Percentiles rank a stretch among this genome's conserved stretches.
Evolutionary conservation across 1,140 invertebrate species (phyloP).

Genomic region (Helicoverpa armigera): DNA sequence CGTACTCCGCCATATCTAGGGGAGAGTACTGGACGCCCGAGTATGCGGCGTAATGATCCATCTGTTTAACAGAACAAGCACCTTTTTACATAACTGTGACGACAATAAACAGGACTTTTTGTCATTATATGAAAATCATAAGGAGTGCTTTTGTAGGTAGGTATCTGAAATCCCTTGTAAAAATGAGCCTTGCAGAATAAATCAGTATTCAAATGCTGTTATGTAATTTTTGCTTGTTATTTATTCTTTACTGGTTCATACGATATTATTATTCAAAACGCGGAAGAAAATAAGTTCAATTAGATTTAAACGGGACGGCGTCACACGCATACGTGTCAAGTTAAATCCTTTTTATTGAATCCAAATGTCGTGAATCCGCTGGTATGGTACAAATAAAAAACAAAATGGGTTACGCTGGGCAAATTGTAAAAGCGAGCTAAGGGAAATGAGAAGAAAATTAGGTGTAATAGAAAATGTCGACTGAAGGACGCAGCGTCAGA

Average conservation of each 20-base stretch:
- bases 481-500: neutral
- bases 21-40: conserved; percentile 89
- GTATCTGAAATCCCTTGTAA: no score
- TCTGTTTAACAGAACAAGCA: conserved; percentile 55
- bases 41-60: conserved; percentile 82
- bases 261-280: no score
- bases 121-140: no score
- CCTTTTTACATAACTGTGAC: neutral
- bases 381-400: conserved; percentile 19
- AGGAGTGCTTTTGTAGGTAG: no score
- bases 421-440: conserved; percentile 11
- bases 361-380: no score
- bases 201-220: no score
- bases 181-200: no score
- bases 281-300: no score
- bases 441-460: conserved; percentile 25
- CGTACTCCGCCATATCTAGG: conserved; percentile 92
- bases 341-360: neutral
- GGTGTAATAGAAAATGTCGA: conserved; percentile 14
- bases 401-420: neutral
- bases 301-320: neutral
- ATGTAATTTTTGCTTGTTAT: no score
- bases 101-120: no score
- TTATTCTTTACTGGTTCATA: no score
- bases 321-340: neutral